A percentile compares a stretch with the other conserved stretches of the same genome.
phyloP scores from a whole-genome alignment of 2,888 invertebrate genomes.

The Rhamphomyia laevipes region DNA sequence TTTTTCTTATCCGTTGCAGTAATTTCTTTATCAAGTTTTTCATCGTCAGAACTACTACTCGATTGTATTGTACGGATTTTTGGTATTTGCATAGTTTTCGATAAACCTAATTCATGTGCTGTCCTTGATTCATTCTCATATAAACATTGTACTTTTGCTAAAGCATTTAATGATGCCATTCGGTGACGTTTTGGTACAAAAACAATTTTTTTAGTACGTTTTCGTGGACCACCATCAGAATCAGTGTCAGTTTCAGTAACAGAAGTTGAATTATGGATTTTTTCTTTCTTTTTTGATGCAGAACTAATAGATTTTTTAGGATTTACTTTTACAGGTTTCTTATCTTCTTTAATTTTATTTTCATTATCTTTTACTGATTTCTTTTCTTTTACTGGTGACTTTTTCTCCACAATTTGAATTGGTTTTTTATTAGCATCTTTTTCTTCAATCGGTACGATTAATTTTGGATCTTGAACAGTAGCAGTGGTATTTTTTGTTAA shows the following conservation, averaged over 20 bases:
- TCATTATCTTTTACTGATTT: slow-evolving; percentile 13
- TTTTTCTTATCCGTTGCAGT: background rate
- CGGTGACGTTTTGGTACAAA: slow-evolving; percentile 67
- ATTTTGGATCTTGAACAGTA: slow-evolving; percentile 12
- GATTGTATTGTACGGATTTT: slow-evolving; percentile 33
- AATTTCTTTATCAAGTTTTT: slow-evolving; percentile 19
- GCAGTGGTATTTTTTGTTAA: too few relatives aligned
- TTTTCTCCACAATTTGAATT: slow-evolving; percentile 11
- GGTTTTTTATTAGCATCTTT: slow-evolving; percentile 20
- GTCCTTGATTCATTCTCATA: slow-evolving; percentile 79
- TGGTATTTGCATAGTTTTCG: slow-evolving; percentile 39
- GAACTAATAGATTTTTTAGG: slow-evolving; percentile 3
- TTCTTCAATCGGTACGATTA: slow-evolving; percentile 32
- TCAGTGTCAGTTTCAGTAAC: background rate
- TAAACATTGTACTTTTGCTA: slow-evolving; percentile 81
- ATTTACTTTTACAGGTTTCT: slow-evolving; percentile 5
- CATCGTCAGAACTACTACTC: slow-evolving; percentile 41
- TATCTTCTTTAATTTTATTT: slow-evolving; percentile 8
- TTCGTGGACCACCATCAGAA: background rate
- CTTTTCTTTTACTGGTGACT: slow-evolving; percentile 10
- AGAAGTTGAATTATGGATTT: slow-evolving; percentile 1
- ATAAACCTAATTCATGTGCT: slow-evolving; percentile 48
- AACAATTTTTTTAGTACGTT: slow-evolving; percentile 6
- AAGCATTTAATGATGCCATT: slow-evolving; percentile 78
- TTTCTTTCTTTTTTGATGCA: background rate